Base-by-base conservation (phyloP, 23 tunicate genomes). In the Pegea sp. region DNA sequence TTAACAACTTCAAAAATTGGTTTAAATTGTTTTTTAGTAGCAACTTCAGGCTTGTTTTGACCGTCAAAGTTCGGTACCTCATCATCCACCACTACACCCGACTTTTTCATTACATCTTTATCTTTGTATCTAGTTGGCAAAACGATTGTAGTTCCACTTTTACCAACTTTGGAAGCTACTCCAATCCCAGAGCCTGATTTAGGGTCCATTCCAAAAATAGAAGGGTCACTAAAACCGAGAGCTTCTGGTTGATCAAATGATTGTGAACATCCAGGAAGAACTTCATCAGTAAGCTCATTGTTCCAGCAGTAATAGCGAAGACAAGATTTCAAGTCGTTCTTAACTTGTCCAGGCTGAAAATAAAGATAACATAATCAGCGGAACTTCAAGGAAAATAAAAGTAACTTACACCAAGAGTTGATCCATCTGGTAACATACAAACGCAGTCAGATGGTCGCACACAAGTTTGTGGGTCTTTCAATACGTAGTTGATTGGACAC, bases 221-320 rank as follows among this genome's bases (percentile, higher is more conserved):
- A 68, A 1, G 31, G 24, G 22, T 65, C 69, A 2, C 23, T 25
- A 4, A 53, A 4, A 11, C 63, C 59, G 2, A 25, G 65, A 18
- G 86, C 75, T 28, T 56, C 43, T 1, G 65, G 38, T 8, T 42
- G 49, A 5, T 61, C 72, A 22, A 71, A 32, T n/a, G 60, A 13
- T 31, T 84, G 81, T 3, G 58, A 67, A 38, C 99, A 91, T 25
- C 99, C 99, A 29, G 66, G 38, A 28, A 91, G 34, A 25, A 71
- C 33, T 60, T 91, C 93, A 46, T 79, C 93, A 1, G 71, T 71
- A 28, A 91, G 69, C 21, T 51, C 69, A 62, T 91, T 91, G 68
- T 91, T 84, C 99, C 99, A 91, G 65, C 99, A 91, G 43, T 79
- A 88, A 49, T 91, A 91, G 6, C 99, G 86, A 48, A 79, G 72